These are phyloP conservation scores for Pogonomyrmex barbatus DNA, from an alignment of 1,140 invertebrate genomes.

Conservation along the genomic window DNA sequence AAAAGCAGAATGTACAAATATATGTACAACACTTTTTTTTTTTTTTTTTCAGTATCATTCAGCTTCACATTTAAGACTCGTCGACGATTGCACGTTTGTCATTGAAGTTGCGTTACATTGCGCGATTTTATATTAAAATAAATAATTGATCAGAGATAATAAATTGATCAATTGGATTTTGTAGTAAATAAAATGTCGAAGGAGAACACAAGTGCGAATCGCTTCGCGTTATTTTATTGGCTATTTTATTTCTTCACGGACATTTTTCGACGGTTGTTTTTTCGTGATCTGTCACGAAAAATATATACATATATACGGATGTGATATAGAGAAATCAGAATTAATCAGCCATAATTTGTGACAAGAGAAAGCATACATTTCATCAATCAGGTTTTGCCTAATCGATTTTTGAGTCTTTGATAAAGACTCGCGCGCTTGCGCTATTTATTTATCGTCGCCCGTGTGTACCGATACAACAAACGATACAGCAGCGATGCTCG, in stretches of 20 bases:
- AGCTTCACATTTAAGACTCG: background rate
- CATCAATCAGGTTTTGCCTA: conserved; percentile 11
- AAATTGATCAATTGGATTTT: background rate
- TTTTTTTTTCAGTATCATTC: background rate
- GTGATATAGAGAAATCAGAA: conserved; percentile 8
- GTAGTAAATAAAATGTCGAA: background rate
- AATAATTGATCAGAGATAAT: background rate
- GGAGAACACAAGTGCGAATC: background rate
- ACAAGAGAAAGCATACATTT: conserved; percentile 4
- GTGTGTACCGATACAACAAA: conserved; percentile 46
- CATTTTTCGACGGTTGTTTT: background rate
- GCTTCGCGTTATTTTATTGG: conserved; percentile 12
- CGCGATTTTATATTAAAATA: background rate
- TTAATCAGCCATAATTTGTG: conserved; percentile 32
- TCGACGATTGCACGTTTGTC: background rate
- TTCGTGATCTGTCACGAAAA: conserved; percentile 9
- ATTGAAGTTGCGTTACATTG: background rate
- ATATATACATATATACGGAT: background rate
- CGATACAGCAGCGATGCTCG: conserved; percentile 28
- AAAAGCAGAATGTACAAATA: background rate
- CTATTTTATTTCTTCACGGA: background rate
- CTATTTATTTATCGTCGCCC: conserved; percentile 47
- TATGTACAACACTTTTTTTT: background rate
- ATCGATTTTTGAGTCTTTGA: conserved; percentile 46
- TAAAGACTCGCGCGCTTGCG: conserved; percentile 39